These are phyloP conservation scores for Proteles cristata DNA, from an alignment of 2,113 vertebrate species.

Conservation along the genomic window DNA sequence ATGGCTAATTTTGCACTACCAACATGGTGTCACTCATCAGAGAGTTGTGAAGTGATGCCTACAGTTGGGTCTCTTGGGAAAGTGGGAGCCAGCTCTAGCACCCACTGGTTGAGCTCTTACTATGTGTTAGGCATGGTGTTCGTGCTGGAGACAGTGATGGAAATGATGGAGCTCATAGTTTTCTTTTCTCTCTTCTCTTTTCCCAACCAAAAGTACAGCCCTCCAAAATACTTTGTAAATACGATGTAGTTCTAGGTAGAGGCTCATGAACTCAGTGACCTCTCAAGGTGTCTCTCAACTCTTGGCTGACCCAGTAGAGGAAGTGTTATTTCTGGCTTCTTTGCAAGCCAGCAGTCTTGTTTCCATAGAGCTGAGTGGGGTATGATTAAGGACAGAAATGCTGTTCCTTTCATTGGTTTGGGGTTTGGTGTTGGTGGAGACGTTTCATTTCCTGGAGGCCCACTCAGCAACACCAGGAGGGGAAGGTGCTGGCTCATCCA, in stretches of 20 bases:
- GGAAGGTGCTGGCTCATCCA: slow-evolving; percentile 54
- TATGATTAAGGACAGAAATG: slow-evolving; percentile 47
- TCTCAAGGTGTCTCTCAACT: neutral
- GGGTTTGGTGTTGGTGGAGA: slow-evolving; percentile 58
- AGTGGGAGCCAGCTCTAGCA: neutral
- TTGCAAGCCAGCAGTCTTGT: slow-evolving; percentile 47
- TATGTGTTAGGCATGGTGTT: neutral
- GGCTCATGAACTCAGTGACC: slow-evolving; percentile 40
- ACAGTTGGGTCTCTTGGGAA: neutral
- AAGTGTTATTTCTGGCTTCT: slow-evolving; percentile 65
- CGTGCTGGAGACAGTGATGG: neutral
- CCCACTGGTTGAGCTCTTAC: neutral
- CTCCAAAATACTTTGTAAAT: slow-evolving; percentile 12
- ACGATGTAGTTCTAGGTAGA: slow-evolving; percentile 40
- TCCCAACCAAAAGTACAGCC: neutral
- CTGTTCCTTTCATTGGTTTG: slow-evolving; percentile 32
- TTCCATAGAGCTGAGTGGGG: slow-evolving; percentile 55
- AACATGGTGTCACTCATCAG: neutral
- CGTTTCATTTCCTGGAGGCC: slow-evolving; percentile 68
- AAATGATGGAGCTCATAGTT: neutral
- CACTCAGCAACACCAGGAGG: neutral
- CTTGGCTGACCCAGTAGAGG: slow-evolving; percentile 17
- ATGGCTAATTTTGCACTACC: neutral
- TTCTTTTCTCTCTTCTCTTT: neutral
- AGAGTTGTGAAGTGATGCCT: neutral